Base-by-base conservation (phyloP, 2,888 invertebrate species). In the Protophormia terraenovae region DNA sequence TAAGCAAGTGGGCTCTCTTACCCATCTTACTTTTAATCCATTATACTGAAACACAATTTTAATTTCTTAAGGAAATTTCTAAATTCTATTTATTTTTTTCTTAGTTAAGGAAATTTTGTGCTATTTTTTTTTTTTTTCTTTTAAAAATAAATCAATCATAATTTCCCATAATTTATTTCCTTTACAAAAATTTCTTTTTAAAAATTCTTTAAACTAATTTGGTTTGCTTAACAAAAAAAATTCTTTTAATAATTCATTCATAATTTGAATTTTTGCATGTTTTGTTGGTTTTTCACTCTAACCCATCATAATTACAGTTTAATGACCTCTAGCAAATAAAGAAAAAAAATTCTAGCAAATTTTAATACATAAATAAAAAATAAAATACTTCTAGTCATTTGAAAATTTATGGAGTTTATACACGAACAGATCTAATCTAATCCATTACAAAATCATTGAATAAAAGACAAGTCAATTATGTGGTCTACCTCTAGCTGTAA, bases 401-500 rank as follows among this genome's bases (percentile, higher is more conserved):
- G 58, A 41, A 67, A 67, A 67, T 75, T 67, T 55, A 77, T 77
- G 55, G 27, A 64, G 62, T 76, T 71, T 60, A 32, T 64, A 55
- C 69, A 82, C 81, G 75, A 76, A 76, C n/a, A 58, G 73, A 78
- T 81, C 69, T 73, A 47, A 85, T 82, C 85, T 85, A 85, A 85
- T 82, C 85, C 85, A 82, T 85, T 78, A 85, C 60, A 82, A 85
- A 78, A 69, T 78, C 85, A 82, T 85, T 85, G 77, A 82, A 82
- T 66, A 64, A 67, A n/a, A 66, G 77, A 85, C 82, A 85, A 82
- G 85, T 85, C 82, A 85, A 85, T 85, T 85, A 78, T 67, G 78
- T 71, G 45, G 58, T 78, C 69, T 78, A 78, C 69, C 78, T 78
- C 78, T 50, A 50, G 69, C 50, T 60, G 67, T 19, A 60, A 8